Evolutionary conservation across 2,113 vertebrate species (phyloP), one percentile per base, ranked within the genome.

Genomic region (Calcarius ornatus): DNA sequence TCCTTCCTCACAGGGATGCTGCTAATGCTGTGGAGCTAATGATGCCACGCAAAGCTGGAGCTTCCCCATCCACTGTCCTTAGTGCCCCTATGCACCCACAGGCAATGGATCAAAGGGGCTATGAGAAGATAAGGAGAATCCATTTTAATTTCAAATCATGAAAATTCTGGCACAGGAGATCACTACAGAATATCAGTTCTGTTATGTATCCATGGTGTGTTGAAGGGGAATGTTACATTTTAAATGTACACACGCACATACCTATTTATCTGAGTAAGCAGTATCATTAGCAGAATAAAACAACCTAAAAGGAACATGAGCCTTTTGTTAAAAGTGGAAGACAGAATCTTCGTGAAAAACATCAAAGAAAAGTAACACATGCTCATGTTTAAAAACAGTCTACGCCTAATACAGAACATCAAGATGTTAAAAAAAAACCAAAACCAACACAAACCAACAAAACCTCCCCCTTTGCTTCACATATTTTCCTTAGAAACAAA

Each of bases 61-160:
- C 90, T 88, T 97, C 88, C 78, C 78, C 4, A 0, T 93, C 94
- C 97, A 96, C 96, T 92, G 93, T 90, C 66, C 51, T 91, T 66
- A 95, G 96, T 89, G 93, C 95, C 30, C 75, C 94, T 85, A 63
- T 9, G 94, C 88, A 96, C 82, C 94, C 73, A 94, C 66, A 86
- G 96, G 97, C 93, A 94, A 94, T 37, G 92, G 97, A 97, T 98
- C 97, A 96, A 97, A 96, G 81, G 63, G 93, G 91, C 90, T 92
- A 89, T 30, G 85, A 95, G 12, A 63, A 96, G 97, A 97, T 97
- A 97, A 97, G 97, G 95, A 92, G 95, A 97, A 97, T 86, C 96
- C 96, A 97, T 98, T 97, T 96, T 96, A 91, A 96, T 90, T 94
- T 93, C 96, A 96, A 97, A 97, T 95, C 94, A 90, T 64, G 93